Conservation (phyloP, 2,113 vertebrate species). For the Sigmodon hispidus region DNA sequence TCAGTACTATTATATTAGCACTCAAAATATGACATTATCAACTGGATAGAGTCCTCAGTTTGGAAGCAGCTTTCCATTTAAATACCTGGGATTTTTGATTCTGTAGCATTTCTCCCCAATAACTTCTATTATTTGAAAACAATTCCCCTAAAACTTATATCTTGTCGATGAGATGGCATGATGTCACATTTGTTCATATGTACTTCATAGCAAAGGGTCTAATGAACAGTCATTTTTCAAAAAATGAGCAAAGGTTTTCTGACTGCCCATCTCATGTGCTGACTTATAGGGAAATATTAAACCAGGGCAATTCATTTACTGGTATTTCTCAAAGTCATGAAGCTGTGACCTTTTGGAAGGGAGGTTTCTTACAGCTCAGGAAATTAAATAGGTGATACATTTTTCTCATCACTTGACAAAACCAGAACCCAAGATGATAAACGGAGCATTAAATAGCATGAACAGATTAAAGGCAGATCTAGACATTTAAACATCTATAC, state of each 20-base stretch:
- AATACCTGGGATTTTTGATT: constrained; percentile 12
- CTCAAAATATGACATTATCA: not conserved
- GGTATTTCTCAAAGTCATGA: constrained; percentile 58
- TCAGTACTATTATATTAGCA: not conserved
- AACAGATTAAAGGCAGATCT: constrained; percentile 63
- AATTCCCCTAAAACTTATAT: not conserved
- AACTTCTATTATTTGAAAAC: constrained; percentile 35
- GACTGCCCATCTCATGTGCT: constrained; percentile 1
- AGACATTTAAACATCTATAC: constrained; percentile 49
- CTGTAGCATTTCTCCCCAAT: not conserved
- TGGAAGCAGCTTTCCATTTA: constrained; percentile 23
- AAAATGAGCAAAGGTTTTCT: constrained; percentile 23
- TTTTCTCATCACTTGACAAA: constrained; percentile 73
- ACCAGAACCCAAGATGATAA: constrained; percentile 56
- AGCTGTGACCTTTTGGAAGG: constrained; percentile 51
- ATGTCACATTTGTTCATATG: not conserved
- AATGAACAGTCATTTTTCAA: not conserved
- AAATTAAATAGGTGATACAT: constrained; percentile 76
- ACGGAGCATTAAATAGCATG: constrained; percentile 26
- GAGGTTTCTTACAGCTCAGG: constrained; percentile 66
- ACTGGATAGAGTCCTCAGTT: not conserved
- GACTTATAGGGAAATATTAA: constrained; percentile 52
- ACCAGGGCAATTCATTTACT: constrained; percentile 54
- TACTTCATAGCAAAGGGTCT: not conserved
- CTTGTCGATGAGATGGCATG: not conserved